These are phyloP conservation scores for Rhingia campestris DNA, from an alignment of 2,888 invertebrate genomes.

Conservation along the genomic window DNA sequence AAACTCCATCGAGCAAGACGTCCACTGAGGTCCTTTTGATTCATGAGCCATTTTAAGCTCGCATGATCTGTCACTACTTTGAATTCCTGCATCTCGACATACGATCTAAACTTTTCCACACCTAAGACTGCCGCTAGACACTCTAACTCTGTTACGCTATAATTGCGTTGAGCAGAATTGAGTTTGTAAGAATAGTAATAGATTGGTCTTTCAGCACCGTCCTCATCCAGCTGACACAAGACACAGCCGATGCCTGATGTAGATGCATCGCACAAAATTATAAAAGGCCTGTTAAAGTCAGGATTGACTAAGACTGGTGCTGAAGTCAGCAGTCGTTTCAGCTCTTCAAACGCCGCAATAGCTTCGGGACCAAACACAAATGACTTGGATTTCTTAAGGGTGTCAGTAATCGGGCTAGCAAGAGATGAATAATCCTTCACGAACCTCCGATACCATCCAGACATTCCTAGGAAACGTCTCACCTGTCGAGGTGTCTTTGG, in stretches of 20 bases:
- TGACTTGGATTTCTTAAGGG: neutral
- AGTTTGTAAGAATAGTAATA: no score
- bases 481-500: conserved; percentile 13
- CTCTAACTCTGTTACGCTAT: no score
- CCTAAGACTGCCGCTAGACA: no score
- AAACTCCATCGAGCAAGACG: conserved; percentile 33
- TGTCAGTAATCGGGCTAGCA: neutral
- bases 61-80: neutral
- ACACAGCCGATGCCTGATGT: neutral
- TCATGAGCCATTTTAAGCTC: conserved; percentile 32
- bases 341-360: neutral
- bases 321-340: neutral
- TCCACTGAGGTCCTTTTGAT: conserved; percentile 31
- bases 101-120: conserved; percentile 30
- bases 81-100: conserved; percentile 18
- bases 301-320: neutral
- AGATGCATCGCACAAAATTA: neutral
- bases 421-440: neutral
- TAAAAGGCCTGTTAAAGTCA: neutral
- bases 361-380: neutral
- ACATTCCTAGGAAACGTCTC: conserved; percentile 21
- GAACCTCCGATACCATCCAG: conserved; percentile 30
- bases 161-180: no score
- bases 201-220: no score
- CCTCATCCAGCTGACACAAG: no score